Evolutionary conservation across 2,113 vertebrate species (phyloP), one percentile per base, ranked within the genome.

Genomic region (Cyanoramphus novaezelandiae): DNA sequence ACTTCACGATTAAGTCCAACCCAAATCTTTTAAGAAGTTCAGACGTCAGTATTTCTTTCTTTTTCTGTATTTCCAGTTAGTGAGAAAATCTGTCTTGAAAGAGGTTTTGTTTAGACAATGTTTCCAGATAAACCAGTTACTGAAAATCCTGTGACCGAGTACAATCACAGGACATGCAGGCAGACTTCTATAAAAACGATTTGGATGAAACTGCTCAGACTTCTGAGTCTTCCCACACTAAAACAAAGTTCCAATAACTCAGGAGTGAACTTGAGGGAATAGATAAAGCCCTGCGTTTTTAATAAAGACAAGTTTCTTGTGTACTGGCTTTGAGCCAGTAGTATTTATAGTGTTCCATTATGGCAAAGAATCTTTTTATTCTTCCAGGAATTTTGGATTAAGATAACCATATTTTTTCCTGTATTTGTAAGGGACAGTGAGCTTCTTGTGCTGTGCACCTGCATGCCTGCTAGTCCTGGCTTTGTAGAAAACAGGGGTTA

Each of bases 31-130:
- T 43, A 79, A 88, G 63, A 79, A 11, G 44, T 70, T 91, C 57
- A 70, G 41, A 92, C 75, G 60, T 23, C 19, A 0, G 0, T 43
- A 1, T 39, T 59, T 78, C 67, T 70, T 86, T 53, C 2, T 39
- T 85, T 52, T 74, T 90, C 55, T 60, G 2, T 44, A 37, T 88
- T 94, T 94, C 83, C 63, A 92, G 74, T 84, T 91, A 91, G 53
- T 37, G 44, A 91, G 69, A 77, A 91, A 91, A 76, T 95, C 74
- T 75, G 27, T 88, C 92, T 87, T 88, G 50, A 53, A 89, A 81
- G 59, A 81, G 79, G n/a, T 43, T 91, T 86, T 93, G 91, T 82
- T 95, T 96, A 82, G 83, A 92, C 96, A 81, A 41, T 91, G 84
- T 60, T 79, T 85, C 19, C 80, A 91, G 92, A 88, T 89, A 96